Evolutionary conservation across 1,140 invertebrate genomes (phyloP).

Genomic region (Pogonus chalceus): DNA sequence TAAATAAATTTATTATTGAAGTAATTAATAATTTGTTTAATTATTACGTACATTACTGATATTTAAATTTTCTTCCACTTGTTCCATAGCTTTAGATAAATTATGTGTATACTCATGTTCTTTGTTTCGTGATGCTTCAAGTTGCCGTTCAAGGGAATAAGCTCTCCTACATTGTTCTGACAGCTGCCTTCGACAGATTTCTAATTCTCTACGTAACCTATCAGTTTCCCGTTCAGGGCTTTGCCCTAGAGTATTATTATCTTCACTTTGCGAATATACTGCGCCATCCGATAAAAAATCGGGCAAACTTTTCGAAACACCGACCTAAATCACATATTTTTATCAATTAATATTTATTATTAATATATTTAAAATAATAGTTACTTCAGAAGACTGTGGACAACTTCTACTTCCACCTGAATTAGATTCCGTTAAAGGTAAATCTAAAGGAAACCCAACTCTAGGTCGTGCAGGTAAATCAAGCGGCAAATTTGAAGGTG

Average conservation of each 20-base stretch:
- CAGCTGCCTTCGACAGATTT: constrained; percentile 40
- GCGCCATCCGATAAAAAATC: constrained; percentile 65
- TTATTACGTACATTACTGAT: constrained; percentile 39
- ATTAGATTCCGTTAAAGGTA: constrained; percentile 28
- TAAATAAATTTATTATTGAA: constrained; percentile 12
- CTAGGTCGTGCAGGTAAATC: constrained; percentile 25
- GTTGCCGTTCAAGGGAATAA: constrained; percentile 41
- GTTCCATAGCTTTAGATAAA: constrained; percentile 44
- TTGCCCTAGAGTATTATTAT: constrained; percentile 32
- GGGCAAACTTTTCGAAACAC: constrained; percentile 52
- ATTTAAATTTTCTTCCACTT: constrained; percentile 48
- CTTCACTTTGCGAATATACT: constrained; percentile 36
- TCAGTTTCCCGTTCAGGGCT: constrained; percentile 42
- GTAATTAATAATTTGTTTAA: background rate
- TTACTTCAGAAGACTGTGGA: constrained; percentile 20
- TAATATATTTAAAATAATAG: background rate
- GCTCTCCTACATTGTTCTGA: constrained; percentile 41
- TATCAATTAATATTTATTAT: background rate
- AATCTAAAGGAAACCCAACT: constrained; percentile 36
- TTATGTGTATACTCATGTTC: constrained; percentile 42
- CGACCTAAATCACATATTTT: constrained; percentile 20
- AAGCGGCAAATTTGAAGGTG: constrained; percentile 21
- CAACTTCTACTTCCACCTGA: constrained; percentile 21
- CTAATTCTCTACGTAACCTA: constrained; percentile 44
- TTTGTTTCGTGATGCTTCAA: constrained; percentile 37